Percentiles rank a stretch among this genome's conserved stretches.
phyloP scores from a whole-genome alignment of 35 echinoderm and acorn worm genomes.

The Lytechinus pictus region DNA sequence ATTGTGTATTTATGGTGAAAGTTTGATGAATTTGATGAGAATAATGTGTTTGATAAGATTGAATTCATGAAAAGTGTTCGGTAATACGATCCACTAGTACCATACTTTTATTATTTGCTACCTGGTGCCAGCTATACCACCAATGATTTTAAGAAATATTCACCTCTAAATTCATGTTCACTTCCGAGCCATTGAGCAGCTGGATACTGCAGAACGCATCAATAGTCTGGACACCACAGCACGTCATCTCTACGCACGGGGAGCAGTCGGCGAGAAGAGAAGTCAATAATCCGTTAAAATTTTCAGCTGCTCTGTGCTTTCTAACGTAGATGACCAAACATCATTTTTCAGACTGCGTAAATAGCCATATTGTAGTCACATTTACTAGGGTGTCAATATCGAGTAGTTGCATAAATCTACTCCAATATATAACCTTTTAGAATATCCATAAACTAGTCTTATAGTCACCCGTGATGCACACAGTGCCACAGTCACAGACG shows the following conservation, averaged over 20 bases:
- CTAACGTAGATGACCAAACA: slow-evolving; percentile 38
- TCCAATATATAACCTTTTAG: neutral
- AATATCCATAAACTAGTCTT: neutral
- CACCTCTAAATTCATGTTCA: slow-evolving; percentile 45
- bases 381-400: neutral
- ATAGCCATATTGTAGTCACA: neutral
- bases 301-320: slow-evolving; percentile 38
- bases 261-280: neutral
- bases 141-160: neutral
- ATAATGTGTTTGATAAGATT: too few relatives aligned
- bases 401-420: neutral
- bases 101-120: too few relatives aligned
- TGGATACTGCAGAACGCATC: slow-evolving; percentile 31
- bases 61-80: too few relatives aligned
- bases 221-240: neutral
- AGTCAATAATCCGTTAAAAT: neutral
- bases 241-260: neutral
- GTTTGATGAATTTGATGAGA: too few relatives aligned
- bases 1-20: too few relatives aligned
- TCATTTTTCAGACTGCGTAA: neutral
- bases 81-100: too few relatives aligned
- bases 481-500: neutral
- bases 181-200: slow-evolving; percentile 41
- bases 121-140: too few relatives aligned
- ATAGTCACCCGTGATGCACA: too few relatives aligned